Evolutionary conservation across 1,140 invertebrate species (phyloP), one percentile per base, ranked within the genome.

Genomic region (Tetragonula clypearis): DNA sequence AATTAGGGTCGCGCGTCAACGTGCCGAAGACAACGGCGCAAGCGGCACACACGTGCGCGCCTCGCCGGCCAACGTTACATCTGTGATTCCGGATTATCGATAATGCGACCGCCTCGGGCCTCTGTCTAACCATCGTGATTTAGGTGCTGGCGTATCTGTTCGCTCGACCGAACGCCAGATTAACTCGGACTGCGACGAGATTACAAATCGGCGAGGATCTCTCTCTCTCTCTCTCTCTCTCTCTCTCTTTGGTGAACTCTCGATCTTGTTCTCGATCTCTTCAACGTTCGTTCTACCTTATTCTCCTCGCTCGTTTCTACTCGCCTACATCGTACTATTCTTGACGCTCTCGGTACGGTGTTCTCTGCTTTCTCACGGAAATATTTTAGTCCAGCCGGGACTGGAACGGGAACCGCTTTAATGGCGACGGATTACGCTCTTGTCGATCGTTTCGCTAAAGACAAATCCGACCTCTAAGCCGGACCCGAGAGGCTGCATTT

Each of bases 41-140:
- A 78, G 60, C 55, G 60, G 65, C 55, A 68, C 53, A 55, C 79
- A 85, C 79, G 68, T 53, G 62, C 35, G 84, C 58, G 26, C 53
- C 69, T 17, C 26, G 66, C 19, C 35, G 69, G 72, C 79, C 23
- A 60, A 84, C 85, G 87, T 84, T 90, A 78, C 84, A 90, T 77
- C 79, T 85, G 72, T 77, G 88, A 91, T 91, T 88, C 82, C 62
- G 77, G 88, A 91, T 91, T 90, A 91, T 91, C 90, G 88, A 91
- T 91, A 91, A 91, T 88, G 77, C 84, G 68, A 69, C 55, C 74
- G 75, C 82, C 86, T 77, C 56, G 41, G 79, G 86, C 62, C 71
- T 56, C 19, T 77, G 84, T 30, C 79, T 82, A 87, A 91, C 90
- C 84, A 79, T 83, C 62, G 62, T 77, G 78, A 90, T 87, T 90